Conservation (phyloP, 2,888 invertebrate species). For the Zhengitettix transpicula region DNA sequence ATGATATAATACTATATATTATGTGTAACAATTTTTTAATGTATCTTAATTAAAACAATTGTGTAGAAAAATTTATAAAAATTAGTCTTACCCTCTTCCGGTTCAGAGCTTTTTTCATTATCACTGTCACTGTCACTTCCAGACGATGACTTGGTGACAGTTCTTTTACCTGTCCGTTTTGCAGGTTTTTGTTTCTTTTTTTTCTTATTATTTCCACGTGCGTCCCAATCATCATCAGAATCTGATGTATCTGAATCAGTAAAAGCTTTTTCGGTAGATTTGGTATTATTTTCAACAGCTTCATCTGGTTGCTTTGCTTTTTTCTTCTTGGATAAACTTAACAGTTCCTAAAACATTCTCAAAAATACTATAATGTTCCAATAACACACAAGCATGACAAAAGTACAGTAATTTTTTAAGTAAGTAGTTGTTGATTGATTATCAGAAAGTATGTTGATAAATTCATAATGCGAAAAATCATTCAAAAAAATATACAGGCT, state of each 20-base stretch:
- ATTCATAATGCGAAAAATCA: too few relatives aligned
- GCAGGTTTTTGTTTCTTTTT: slow-evolving; percentile 27
- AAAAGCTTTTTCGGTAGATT: slow-evolving; percentile 15
- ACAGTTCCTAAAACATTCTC: slow-evolving; percentile 43
- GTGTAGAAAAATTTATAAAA: too few relatives aligned
- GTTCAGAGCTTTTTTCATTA: slow-evolving; percentile 48
- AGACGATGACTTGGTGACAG: slow-evolving; percentile 19
- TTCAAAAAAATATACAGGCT: too few relatives aligned
- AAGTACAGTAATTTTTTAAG: not conserved
- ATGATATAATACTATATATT: too few relatives aligned
- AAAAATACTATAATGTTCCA: too few relatives aligned
- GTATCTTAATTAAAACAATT: too few relatives aligned
- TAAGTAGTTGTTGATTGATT: too few relatives aligned
- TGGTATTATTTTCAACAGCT: slow-evolving; percentile 4
- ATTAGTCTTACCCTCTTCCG: slow-evolving; percentile 53
- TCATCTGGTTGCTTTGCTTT: slow-evolving; percentile 34
- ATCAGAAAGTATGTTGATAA: too few relatives aligned
- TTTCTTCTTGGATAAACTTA: slow-evolving; percentile 67
- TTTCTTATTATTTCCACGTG: slow-evolving; percentile 24
- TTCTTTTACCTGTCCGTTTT: slow-evolving; percentile 24
- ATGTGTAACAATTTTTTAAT: too few relatives aligned
- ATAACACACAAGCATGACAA: not conserved
- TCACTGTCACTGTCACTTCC: slow-evolving; percentile 28
- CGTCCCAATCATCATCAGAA: slow-evolving; percentile 33
- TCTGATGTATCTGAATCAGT: slow-evolving; percentile 33